A percentile compares a stretch with the other conserved stretches of the same genome.
phyloP scores from a whole-genome alignment of 2,888 invertebrate genomes.

The Ichneumon xanthorius region DNA sequence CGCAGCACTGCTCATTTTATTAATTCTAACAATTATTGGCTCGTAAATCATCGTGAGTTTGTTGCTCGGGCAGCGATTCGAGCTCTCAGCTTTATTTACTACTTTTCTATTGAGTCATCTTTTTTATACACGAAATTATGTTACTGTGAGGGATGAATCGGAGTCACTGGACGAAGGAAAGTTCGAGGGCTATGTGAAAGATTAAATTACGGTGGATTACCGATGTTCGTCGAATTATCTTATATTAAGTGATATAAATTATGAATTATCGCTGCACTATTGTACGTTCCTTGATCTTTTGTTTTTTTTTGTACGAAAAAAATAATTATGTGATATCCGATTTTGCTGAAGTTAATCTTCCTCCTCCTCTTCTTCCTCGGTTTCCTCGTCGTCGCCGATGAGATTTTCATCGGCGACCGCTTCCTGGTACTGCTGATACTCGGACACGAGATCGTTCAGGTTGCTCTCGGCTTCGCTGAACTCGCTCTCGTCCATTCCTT shows the following conservation, averaged over 20 bases:
- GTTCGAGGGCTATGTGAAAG: background rate
- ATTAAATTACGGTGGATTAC: background rate
- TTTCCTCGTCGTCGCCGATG: slow-evolving; percentile 52
- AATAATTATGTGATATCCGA: slow-evolving; percentile 45
- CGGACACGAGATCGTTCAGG: slow-evolving; percentile 94
- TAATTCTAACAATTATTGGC: background rate
- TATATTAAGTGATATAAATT: slow-evolving; percentile 15
- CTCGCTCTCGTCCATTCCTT: slow-evolving; percentile 98
- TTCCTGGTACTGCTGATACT: slow-evolving; percentile 97
- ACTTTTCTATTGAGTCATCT: slow-evolving; percentile 21
- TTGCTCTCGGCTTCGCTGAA: slow-evolving; percentile 97
- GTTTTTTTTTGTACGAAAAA: slow-evolving; percentile 32
- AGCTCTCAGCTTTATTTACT: slow-evolving; percentile 6
- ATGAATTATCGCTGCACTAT: slow-evolving; percentile 14
- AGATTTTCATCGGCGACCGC: slow-evolving; percentile 93
- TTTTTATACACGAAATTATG: slow-evolving; percentile 13
- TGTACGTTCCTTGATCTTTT: slow-evolving; percentile 23
- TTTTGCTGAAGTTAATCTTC: slow-evolving; percentile 14
- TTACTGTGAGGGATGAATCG: background rate
- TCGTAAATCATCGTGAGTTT: slow-evolving; percentile 7
- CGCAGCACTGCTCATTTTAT: slow-evolving; percentile 26
- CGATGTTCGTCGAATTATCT: background rate
- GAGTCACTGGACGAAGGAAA: background rate
- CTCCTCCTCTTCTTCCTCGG: slow-evolving; percentile 57
- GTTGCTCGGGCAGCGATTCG: background rate